Base-by-base conservation (phyloP, 1,140 invertebrate species). In the Eupristina koningsbergeri region DNA sequence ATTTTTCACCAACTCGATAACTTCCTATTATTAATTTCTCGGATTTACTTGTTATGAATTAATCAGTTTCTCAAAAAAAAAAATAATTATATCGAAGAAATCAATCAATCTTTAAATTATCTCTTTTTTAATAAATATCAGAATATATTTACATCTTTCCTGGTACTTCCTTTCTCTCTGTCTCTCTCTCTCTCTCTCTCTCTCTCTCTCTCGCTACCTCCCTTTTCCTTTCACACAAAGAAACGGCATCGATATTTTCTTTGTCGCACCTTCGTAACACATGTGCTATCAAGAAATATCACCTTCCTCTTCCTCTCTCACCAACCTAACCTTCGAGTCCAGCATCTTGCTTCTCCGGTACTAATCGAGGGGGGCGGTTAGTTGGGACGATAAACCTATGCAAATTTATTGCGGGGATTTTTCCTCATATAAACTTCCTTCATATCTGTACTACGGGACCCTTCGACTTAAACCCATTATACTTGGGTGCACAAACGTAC, bases 361-460 rank as follows among this genome's bases (percentile, higher is more conserved):
- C 73, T 75, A 45, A 36, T 63, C 34, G 26, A n/a, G n/a, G 58
- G 29, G 45, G 45, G 34, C 47, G 34, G 22, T 1, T 73, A 15
- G 0, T 41, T 19, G 39, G 17, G 67, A 53, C 81, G 81, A 82
- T 82, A 82, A 83, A 77, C 74, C 74, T 83, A 77, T 83, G 81
- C 74, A 83, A 83, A 83, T 83, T 77, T 77, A 83, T 83, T 77
- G 47, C 86, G 82, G 69, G 64, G 36, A 81, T 81, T 85, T 85
- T 87, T 79, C 85, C 85, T 86, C 84, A 81, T 81, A 47, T 84
- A 74, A 50, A 71, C 77, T 63, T 39, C 61, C 74, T 82, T 71
- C 41, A 39, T 82, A 75, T 76, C 29, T 13, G 41, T 50, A 17
- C n/a, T 29, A n/a, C 63, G 29, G 11, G 63, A 15, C 45, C 45